These are phyloP conservation scores for Hypotaenidia philippensis DNA, from an alignment of 2,797 vertebrate genomes.

Conservation along the genomic window DNA sequence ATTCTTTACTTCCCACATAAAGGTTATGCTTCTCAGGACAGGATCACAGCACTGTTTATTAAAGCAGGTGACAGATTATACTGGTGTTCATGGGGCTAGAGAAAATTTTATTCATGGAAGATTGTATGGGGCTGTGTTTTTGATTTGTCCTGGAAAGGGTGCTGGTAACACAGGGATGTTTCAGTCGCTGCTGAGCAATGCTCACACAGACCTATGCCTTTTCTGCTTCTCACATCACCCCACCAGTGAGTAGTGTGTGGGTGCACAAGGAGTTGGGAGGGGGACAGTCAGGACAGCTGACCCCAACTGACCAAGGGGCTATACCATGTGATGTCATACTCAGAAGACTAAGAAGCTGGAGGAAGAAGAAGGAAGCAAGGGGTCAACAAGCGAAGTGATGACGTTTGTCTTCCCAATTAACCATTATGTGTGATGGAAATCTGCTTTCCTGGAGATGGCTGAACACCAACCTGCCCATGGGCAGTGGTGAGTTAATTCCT, in stretches of 20 bases:
- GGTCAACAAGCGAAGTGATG: rapidly evolving
- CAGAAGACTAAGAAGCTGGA: neutral
- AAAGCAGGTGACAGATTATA: neutral
- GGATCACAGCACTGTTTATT: neutral
- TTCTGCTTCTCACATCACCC: neutral
- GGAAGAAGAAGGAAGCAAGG: neutral
- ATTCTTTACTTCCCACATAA: neutral
- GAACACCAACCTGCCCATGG: neutral
- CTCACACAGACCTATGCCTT: neutral
- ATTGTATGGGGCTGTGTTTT: neutral
- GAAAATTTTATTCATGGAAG: neutral
- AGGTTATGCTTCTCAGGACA: neutral
- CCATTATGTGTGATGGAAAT: rapidly evolving
- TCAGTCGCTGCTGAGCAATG: neutral
- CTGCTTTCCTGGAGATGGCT: neutral
- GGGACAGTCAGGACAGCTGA: neutral
- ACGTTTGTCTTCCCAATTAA: neutral
- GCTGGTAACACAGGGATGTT: rapidly evolving
- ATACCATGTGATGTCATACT: rapidly evolving
- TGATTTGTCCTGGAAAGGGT: neutral
- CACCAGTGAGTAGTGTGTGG: neutral
- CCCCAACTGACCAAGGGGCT: neutral
- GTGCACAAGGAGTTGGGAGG: neutral
- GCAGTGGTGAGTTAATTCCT: neutral
- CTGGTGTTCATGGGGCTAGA: neutral